These are phyloP conservation scores for Aporrectodea caliginosa DNA, from an alignment of 1,140 invertebrate genomes.

Conservation along the genomic window DNA sequence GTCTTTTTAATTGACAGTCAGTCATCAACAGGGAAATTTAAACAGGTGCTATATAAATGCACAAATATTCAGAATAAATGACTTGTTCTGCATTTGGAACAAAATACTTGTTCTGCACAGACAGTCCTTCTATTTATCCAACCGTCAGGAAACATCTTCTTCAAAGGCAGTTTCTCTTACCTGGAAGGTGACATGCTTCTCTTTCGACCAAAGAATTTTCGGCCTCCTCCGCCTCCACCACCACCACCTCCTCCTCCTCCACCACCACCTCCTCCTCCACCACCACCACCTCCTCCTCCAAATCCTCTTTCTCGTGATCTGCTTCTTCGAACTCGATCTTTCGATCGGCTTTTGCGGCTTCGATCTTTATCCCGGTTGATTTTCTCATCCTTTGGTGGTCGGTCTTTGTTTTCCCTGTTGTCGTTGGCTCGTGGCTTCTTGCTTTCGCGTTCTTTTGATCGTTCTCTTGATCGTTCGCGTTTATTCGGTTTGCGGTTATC, in stretches of 20 bases:
- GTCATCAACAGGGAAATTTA: too few species aligned
- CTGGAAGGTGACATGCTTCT: neutral
- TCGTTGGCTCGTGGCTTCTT: conserved; percentile 29
- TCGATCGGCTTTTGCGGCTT: neutral
- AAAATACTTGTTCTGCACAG: neutral
- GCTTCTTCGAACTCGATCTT: neutral
- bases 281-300: conserved; percentile 6
- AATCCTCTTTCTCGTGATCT: conserved; percentile 41
- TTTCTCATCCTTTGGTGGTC: conserved; percentile 5
- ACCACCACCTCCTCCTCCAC: conserved; percentile 10
- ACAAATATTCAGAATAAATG: neutral
- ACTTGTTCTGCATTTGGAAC: neutral
- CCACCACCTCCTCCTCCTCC: conserved; percentile 16
- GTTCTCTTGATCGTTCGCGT: neutral
- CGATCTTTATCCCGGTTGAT: neutral
- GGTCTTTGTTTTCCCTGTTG: conserved; percentile 17
- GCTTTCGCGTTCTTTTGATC: conserved; percentile 11
- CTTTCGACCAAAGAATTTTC: neutral
- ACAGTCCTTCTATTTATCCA: neutral
- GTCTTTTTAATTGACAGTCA: too few species aligned
- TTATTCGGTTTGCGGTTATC: neutral
- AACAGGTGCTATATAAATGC: too few species aligned
- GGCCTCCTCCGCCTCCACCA: neutral
- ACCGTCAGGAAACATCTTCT: neutral
- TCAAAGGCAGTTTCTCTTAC: neutral